Base-by-base conservation (phyloP, 1,140 invertebrate species). In the Pinna nobilis region DNA sequence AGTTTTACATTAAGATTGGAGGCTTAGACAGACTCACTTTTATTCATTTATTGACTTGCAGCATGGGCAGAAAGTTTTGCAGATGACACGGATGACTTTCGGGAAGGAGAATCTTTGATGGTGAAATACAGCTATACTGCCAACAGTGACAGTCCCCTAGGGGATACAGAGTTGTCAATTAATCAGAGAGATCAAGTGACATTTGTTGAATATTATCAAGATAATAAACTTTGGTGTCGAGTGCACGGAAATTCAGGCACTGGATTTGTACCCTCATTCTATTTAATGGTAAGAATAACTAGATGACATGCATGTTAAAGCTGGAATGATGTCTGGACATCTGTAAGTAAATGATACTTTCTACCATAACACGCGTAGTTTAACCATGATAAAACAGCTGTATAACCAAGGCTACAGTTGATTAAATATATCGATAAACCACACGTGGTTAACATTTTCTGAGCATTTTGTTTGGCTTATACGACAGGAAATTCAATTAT, bases 71-170 rank as follows among this genome's bases (percentile, higher is more conserved):
- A 69, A 47, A 41, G 39, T 15, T 28, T 32, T 7, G 15, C 55
- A 59, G 55, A 59, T n/a, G 23, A 18, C 25, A 33, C n/a, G 9
- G 30, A 59, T n/a, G 20, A 20, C 15, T 59, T 59, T 11, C 33
- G 9, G 55, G 55, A 59, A 20, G 55, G 55, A n/a, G 15, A 59
- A 33, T 35, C 15, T n/a, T 63, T 83, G 25, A 70, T 81, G 30
- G 71, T 80, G 18, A 83, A 83, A 50, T 81, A 74, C 53, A 80
- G 69, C 32, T 83, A 83, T 57, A 70, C 64, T n/a, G 79, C 77
- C 25, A 81, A 83, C 53, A 30, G 35, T 25, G 53, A 76, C 37
- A 76, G 73, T 65, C 82, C 82, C 4, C 64, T 83, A 15, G 82
- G 76, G 7, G 72, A 73, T 35, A 33, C 49, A 25, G 82, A 83